A percentile compares a stretch with the other conserved stretches of the same genome.
These are phyloP conservation scores for Ichneumoninae sp. DNA, from an alignment of 2,888 invertebrate genomes.

Conservation along the genomic window DNA sequence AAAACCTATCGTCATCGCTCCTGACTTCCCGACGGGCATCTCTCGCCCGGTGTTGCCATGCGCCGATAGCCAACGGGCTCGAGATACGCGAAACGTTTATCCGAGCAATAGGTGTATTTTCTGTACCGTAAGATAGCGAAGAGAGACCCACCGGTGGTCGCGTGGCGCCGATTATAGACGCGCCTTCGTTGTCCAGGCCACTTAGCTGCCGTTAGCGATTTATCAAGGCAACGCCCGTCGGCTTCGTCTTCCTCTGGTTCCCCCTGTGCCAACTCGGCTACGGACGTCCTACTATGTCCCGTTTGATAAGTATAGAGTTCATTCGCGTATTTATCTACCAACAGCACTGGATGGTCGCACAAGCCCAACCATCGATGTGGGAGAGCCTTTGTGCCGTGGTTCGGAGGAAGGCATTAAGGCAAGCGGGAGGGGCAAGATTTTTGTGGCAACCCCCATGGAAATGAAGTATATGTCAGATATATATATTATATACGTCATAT, in stretches of 20 bases:
- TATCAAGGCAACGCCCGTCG: constrained; percentile 47
- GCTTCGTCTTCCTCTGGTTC: not conserved
- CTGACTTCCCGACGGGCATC: not conserved
- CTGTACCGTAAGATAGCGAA: not conserved
- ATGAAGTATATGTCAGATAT: too few relatives aligned
- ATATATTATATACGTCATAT: too few relatives aligned
- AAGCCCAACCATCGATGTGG: not conserved
- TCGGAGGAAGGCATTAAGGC: not conserved
- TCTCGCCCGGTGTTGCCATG: constrained; percentile 26
- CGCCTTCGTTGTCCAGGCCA: constrained; percentile 42
- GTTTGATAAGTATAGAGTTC: constrained; percentile 4
- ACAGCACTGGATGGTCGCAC: not conserved
- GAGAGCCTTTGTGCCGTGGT: constrained; percentile 2
- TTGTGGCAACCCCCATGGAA: not conserved
- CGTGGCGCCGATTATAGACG: constrained; percentile 51
- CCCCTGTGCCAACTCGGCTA: not conserved
- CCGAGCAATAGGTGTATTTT: not conserved
- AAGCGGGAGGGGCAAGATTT: not conserved
- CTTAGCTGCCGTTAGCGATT: constrained; percentile 44
- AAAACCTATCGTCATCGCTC: constrained; percentile 21
- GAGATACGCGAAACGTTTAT: not conserved
- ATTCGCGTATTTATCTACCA: not conserved
- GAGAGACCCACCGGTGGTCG: constrained; percentile 14
- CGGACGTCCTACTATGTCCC: not conserved
- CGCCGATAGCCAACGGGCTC: constrained; percentile 3